These are phyloP conservation scores for Caradrina clavipalpis DNA, from an alignment of 2,888 invertebrate genomes.

Conservation along the genomic window DNA sequence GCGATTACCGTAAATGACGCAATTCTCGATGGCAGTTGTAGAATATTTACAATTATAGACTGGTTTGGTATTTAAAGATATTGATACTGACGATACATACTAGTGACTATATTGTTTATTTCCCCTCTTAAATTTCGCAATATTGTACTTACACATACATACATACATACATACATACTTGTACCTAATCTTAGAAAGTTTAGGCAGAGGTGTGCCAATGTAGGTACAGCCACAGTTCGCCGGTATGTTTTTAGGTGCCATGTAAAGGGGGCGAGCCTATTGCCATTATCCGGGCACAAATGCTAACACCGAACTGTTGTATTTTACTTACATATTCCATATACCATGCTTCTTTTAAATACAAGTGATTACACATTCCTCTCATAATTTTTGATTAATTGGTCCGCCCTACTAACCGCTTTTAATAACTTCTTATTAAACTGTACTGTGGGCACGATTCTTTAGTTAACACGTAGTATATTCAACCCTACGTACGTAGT, in stretches of 20 bases:
- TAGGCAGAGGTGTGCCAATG: no score
- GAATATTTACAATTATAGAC: not conserved
- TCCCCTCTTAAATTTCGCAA: not conserved
- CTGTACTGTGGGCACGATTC: slow-evolving; percentile 38
- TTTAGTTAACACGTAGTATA: slow-evolving; percentile 13
- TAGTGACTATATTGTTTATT: no score
- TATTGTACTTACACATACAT: no score
- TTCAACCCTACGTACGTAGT: not conserved
- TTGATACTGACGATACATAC: no score
- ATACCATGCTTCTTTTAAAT: slow-evolving; percentile 4
- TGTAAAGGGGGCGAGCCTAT: no score
- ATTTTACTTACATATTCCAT: not conserved
- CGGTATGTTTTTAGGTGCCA: no score
- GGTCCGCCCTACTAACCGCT: slow-evolving; percentile 48
- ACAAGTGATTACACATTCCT: slow-evolving; percentile 49
- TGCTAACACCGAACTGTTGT: no score
- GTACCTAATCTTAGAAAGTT: no score
- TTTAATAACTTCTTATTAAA: slow-evolving; percentile 55
- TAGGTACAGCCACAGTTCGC: no score
- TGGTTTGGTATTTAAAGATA: not conserved
- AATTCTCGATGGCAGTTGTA: not conserved
- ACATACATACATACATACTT: no score
- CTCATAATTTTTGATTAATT: slow-evolving; percentile 49
- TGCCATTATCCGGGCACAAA: no score
- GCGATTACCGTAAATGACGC: not conserved